Conservation (phyloP, 2,797 vertebrate genomes). For the Bradypodion ventrale region DNA sequence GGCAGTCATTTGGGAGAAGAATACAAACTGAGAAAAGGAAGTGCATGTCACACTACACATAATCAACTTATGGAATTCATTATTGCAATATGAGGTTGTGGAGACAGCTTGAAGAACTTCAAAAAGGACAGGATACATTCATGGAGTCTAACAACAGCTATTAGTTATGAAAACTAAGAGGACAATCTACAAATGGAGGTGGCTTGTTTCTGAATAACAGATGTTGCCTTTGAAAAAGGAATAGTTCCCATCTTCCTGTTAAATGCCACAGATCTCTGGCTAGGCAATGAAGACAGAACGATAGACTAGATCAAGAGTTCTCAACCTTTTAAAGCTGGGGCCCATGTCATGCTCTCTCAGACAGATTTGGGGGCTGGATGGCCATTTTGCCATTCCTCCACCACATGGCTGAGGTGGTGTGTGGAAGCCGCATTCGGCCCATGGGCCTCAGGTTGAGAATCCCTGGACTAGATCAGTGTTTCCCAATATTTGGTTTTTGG, state of each 20-base stretch:
- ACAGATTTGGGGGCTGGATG: too few relatives aligned
- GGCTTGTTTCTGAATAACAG: not conserved
- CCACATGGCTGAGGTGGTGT: too few relatives aligned
- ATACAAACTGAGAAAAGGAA: not conserved
- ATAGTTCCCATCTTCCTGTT: not conserved
- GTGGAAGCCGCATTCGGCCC: too few relatives aligned
- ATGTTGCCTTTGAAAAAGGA: not conserved
- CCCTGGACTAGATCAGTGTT: too few relatives aligned
- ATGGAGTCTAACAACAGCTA: not conserved
- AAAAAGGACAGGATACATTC: not conserved
- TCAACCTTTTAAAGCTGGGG: too few relatives aligned
- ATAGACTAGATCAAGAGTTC: not conserved
- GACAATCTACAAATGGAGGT: not conserved
- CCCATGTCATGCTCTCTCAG: too few relatives aligned
- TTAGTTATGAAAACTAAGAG: constrained; percentile 8
- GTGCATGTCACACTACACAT: not conserved
- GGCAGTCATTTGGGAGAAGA: not conserved
- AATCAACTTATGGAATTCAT: constrained; percentile 4
- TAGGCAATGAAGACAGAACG: not conserved
- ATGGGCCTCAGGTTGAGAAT: too few relatives aligned
- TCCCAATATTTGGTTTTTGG: too few relatives aligned
- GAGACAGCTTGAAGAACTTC: not conserved
- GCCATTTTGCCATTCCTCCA: too few relatives aligned
- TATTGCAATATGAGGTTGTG: constrained; percentile 3
- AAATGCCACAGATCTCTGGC: not conserved